These are phyloP conservation scores for Cartodere bifasciata DNA, from an alignment of 2,888 invertebrate genomes.

Conservation along the genomic window DNA sequence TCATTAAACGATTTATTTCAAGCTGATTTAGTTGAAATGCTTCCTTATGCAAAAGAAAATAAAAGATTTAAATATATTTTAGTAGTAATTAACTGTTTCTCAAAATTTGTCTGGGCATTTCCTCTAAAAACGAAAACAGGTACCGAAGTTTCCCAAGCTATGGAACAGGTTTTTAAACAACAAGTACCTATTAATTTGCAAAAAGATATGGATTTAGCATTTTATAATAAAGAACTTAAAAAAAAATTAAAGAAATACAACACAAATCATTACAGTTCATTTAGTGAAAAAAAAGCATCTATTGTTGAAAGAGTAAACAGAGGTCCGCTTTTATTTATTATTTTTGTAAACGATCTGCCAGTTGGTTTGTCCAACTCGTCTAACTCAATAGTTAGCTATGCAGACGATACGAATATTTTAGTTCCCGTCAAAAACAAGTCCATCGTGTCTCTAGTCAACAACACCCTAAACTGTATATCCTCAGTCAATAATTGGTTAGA, in stretches of 20 bases:
- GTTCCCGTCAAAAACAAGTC: no score
- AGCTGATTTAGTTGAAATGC: no score
- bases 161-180: conserved; percentile 20
- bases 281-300: conserved; percentile 20
- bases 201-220: conserved; percentile 22
- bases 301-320: conserved; percentile 18
- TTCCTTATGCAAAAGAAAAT: conserved; percentile 23
- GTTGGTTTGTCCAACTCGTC: no score
- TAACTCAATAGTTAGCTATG: no score
- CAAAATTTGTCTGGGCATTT: conserved; percentile 27
- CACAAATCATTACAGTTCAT: conserved; percentile 17
- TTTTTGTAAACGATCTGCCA: no score
- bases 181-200: conserved; percentile 18
- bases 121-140: conserved; percentile 24
- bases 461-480: no score
- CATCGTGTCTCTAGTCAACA: no score
- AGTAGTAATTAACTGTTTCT: conserved; percentile 26
- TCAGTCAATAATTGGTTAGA: no score
- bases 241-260: conserved; percentile 16
- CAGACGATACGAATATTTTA: no score
- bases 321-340: no score
- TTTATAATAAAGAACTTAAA: conserved; percentile 19
- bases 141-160: conserved; percentile 19
- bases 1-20: no score
- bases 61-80: conserved; percentile 23